phyloP scores from a whole-genome alignment of 2,113 vertebrate species.

The Dicaeum eximium region DNA sequence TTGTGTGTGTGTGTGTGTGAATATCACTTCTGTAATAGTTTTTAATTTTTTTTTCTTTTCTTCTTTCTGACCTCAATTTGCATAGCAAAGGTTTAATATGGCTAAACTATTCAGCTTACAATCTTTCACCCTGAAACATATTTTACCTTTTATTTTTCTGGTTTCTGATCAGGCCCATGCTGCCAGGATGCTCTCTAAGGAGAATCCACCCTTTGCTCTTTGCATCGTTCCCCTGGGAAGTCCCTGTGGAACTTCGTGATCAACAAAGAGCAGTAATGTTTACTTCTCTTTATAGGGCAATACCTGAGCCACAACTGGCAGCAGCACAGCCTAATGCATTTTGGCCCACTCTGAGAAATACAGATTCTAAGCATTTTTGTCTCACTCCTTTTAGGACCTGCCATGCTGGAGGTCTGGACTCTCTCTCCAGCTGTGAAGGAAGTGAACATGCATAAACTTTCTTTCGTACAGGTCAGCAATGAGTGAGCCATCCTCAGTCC shows the following conservation, averaged over 20 bases:
- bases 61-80: neutral
- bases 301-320: neutral
- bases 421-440: neutral
- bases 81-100: neutral
- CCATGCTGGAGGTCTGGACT: neutral
- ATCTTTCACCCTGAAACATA: fast-evolving
- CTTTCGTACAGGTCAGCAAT: neutral
- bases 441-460: neutral
- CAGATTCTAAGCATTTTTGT: neutral
- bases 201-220: neutral
- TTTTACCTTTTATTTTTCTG: neutral
- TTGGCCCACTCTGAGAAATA: neutral
- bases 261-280: neutral
- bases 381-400: fast-evolving
- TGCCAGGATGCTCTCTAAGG: neutral
- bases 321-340: neutral
- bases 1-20: no score
- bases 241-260: neutral
- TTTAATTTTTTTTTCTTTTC: fast-evolving
- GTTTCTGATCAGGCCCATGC: neutral
- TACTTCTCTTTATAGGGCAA: neutral
- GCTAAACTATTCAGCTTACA: neutral
- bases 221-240: neutral
- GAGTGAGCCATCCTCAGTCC: neutral
- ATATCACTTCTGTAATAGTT: fast-evolving